Evolutionary conservation across 2,113 vertebrate species (phyloP).

Genomic region (Syngnathus typhle): DNA sequence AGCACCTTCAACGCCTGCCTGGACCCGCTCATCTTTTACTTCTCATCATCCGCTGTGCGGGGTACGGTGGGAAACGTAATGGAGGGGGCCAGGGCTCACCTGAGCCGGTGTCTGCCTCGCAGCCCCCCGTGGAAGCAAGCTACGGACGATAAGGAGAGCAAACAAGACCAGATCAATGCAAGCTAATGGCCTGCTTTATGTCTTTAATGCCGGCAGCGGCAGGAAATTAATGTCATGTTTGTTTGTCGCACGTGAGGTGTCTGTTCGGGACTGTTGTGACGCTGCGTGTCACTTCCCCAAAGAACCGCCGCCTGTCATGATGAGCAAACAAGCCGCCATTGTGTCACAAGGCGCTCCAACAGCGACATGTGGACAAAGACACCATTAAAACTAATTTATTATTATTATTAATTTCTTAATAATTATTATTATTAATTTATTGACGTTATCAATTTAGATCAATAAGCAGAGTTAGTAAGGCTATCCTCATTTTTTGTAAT

Average conservation of each 20-base stretch:
- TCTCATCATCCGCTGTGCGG: conserved; percentile 77
- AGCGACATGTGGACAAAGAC: conserved; percentile 4
- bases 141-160: conserved; percentile 46
- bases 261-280: not conserved
- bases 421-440: no score
- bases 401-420: no score
- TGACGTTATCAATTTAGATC: no score
- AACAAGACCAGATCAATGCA: conserved; percentile 47
- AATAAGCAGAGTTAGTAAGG: no score
- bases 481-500: no score
- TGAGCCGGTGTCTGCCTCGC: conserved; percentile 37
- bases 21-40: conserved; percentile 86
- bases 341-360: conserved; percentile 12
- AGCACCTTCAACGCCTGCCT: conserved; percentile 83
- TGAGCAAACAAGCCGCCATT: conserved; percentile 6
- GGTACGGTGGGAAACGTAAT: conserved; percentile 49
- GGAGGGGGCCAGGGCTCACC: conserved; percentile 23
- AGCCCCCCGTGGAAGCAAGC: not conserved
- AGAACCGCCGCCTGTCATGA: not conserved
- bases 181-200: conserved; percentile 27
- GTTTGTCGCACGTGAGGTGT: conserved; percentile 22
- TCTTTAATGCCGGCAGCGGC: conserved; percentile 28
- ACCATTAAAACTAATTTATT: not conserved
- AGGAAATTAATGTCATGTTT: conserved; percentile 46
- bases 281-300: not conserved